Evolutionary conservation across 2,797 vertebrate genomes (phyloP).

Genomic region (Scolopax rusticola): DNA sequence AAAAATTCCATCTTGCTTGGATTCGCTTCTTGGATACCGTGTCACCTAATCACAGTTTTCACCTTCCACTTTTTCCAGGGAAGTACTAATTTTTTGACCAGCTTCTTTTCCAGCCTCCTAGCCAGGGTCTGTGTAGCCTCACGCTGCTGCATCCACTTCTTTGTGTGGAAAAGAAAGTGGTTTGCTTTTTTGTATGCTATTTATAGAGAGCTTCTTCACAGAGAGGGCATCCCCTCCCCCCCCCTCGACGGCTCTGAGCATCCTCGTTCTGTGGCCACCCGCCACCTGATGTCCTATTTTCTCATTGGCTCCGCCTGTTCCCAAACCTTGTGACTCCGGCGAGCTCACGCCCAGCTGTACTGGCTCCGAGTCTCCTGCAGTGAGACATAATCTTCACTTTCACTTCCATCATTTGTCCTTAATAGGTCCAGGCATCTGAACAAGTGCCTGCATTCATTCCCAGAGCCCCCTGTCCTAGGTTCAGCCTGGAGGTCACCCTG

Average conservation of each 20-base stretch:
- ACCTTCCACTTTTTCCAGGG: not conserved
- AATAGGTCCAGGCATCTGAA: not conserved
- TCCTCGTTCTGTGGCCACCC: not conserved
- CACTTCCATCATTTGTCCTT: conserved; percentile 29
- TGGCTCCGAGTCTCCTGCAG: not conserved
- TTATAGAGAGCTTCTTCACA: conserved; percentile 55
- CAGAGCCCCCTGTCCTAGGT: not conserved
- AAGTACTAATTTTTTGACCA: not conserved
- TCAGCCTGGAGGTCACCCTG: not conserved
- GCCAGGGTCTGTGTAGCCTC: not conserved
- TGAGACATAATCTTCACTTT: conserved; percentile 53
- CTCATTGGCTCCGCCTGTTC: conserved; percentile 67
- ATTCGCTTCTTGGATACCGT: not conserved
- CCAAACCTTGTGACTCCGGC: conserved; percentile 56
- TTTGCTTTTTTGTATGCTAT: conserved; percentile 58
- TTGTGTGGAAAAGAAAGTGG: conserved; percentile 20
- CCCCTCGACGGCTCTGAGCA: not conserved
- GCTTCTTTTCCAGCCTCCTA: not conserved
- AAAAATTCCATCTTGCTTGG: not conserved
- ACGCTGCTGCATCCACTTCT: not conserved
- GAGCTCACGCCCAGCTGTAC: conserved; percentile 45
- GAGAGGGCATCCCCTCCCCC: conserved; percentile 17
- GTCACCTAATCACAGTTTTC: not conserved
- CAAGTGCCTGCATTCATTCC: not conserved
- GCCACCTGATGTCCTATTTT: conserved; percentile 70